Evolutionary conservation across 2,113 vertebrate genomes (phyloP).

Genomic region (Arenaria interpres): DNA sequence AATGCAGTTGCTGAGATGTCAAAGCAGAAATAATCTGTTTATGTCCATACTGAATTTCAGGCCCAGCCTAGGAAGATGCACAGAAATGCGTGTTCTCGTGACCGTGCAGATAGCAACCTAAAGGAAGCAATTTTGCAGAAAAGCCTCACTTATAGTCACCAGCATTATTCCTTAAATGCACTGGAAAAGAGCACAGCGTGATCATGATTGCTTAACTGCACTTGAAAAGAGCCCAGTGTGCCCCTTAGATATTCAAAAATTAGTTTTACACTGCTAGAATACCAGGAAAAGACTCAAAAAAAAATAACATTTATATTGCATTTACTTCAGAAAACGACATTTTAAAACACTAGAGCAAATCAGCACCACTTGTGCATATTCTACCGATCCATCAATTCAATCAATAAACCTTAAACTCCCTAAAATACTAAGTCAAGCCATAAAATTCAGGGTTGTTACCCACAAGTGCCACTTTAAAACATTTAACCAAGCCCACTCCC

Average conservation of each 20-base stretch:
- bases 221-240: background rate
- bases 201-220: background rate
- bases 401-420: background rate
- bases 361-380: background rate
- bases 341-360: background rate
- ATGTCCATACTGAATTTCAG: background rate
- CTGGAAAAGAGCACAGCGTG: background rate
- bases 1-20: background rate
- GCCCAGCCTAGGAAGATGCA: background rate
- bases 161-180: background rate
- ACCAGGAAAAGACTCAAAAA: background rate
- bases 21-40: background rate
- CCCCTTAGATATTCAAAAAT: background rate
- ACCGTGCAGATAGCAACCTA: background rate
- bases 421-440: background rate
- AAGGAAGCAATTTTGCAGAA: background rate
- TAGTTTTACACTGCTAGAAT: background rate
- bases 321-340: background rate
- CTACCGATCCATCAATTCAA: background rate
- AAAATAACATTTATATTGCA: background rate
- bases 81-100: accelerated
- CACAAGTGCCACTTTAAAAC: background rate
- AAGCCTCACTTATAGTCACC: background rate
- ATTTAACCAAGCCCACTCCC: background rate
- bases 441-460: background rate